Evolutionary conservation across 2,797 vertebrate genomes (phyloP).

Genomic region (Fistularia commersonii): DNA sequence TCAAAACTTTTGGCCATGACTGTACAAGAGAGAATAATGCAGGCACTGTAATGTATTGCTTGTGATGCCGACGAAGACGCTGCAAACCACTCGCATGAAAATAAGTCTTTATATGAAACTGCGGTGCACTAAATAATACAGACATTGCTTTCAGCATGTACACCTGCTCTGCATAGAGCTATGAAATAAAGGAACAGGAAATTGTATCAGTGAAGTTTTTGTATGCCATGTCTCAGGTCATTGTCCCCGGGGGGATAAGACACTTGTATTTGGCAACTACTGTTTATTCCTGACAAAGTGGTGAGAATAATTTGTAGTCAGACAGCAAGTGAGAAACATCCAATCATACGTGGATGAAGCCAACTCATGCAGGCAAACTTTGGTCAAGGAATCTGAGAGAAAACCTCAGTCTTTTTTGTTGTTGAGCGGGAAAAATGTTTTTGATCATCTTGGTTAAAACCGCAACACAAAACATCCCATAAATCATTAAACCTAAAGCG

Average conservation of each 20-base stretch:
- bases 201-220: constrained; percentile 16
- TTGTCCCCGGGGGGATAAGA: constrained; percentile 35
- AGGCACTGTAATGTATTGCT: constrained; percentile 34
- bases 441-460: background rate
- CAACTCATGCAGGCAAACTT: constrained; percentile 8
- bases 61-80: constrained; percentile 22
- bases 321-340: constrained; percentile 1
- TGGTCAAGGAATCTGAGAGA: background rate
- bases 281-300: constrained; percentile 25
- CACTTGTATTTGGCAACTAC: constrained; percentile 4
- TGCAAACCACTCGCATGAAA: constrained; percentile 25
- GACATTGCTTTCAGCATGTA: background rate
- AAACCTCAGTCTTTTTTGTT: background rate
- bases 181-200: constrained; percentile 37
- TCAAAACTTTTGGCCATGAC: constrained; percentile 6
- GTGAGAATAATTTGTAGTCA: constrained; percentile 30
- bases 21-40: constrained; percentile 25
- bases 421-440: background rate
- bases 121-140: background rate
- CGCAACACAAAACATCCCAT: constrained; percentile 1
- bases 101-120: constrained; percentile 9
- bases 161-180: constrained; percentile 14
- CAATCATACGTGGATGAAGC: background rate
- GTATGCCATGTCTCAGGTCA: constrained; percentile 27
- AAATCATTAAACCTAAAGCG: background rate